Conservation (phyloP, 1,140 invertebrate genomes). For the Camponotus floridanus region DNA sequence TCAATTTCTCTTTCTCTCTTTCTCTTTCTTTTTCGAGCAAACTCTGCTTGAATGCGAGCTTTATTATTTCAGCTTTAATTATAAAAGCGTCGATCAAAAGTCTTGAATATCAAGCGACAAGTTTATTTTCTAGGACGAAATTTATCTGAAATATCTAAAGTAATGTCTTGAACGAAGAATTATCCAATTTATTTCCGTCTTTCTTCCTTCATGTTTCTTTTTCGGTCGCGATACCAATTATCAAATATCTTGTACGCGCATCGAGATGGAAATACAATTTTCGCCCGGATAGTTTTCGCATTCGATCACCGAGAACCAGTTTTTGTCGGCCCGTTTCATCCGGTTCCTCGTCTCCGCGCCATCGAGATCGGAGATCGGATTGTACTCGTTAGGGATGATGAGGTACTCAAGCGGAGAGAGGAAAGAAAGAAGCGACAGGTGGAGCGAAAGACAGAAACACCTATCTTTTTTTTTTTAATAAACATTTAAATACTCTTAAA, state of each 20-base stretch:
- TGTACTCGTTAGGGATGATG: conserved; percentile 37
- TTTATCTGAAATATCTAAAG: background rate
- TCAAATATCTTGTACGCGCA: background rate
- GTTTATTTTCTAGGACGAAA: background rate
- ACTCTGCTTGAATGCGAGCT: conserved; percentile 8
- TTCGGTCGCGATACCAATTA: conserved; percentile 8
- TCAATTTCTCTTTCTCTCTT: background rate
- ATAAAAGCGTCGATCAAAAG: conserved; percentile 7
- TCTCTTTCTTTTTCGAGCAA: background rate
- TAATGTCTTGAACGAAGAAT: conserved; percentile 8
- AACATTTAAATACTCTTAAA: background rate
- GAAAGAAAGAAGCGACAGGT: background rate
- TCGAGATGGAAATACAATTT: conserved; percentile 44
- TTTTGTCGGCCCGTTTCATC: conserved; percentile 66
- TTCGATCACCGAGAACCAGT: conserved; percentile 65
- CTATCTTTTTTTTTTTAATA: background rate
- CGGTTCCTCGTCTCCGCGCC: conserved; percentile 56
- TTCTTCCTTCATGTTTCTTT: background rate
- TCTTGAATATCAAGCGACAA: background rate
- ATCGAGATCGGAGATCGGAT: conserved; percentile 19
- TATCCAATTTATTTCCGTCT: background rate
- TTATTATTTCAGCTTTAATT: conserved; percentile 34
- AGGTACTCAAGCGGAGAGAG: background rate
- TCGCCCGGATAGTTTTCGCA: conserved; percentile 33
- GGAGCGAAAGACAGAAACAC: background rate